phyloP scores from a whole-genome alignment of 2,113 vertebrate species.

The Gadus chalcogrammus region DNA sequence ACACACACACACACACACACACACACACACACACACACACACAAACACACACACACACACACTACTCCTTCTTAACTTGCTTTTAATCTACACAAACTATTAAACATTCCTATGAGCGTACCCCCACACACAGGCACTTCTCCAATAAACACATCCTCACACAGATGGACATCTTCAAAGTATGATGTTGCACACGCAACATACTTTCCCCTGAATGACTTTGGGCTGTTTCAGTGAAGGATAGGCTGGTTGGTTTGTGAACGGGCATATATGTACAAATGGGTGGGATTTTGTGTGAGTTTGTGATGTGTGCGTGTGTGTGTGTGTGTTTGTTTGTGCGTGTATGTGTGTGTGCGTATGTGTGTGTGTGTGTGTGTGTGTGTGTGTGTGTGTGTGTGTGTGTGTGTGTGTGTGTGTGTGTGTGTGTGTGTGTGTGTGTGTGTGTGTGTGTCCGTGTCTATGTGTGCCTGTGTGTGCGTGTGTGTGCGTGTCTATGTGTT shows the following conservation, averaged over 20 bases:
- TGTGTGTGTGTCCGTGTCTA: conserved; percentile 9
- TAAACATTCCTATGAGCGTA: conserved; percentile 50
- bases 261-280: neutral
- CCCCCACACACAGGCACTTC: conserved; percentile 56
- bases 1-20: too few relatives aligned
- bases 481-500: conserved; percentile 6
- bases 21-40: too few relatives aligned
- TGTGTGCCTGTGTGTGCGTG: conserved; percentile 15
- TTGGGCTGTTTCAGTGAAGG: conserved; percentile 42
- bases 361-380: too few relatives aligned
- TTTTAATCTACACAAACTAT: conserved; percentile 61
- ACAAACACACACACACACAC: too few relatives aligned
- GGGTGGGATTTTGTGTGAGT: conserved; percentile 19
- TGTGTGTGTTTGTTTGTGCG: too few relatives aligned
- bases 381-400: too few relatives aligned
- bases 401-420: too few relatives aligned
- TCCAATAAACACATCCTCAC: conserved; percentile 54
- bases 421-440: conserved; percentile 16
- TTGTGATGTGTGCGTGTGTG: too few relatives aligned
- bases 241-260: conserved; percentile 3
- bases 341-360: too few relatives aligned
- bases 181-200: conserved; percentile 43
- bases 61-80: conserved; percentile 43
- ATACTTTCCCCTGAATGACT: conserved; percentile 38
- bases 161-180: conserved; percentile 45